Evolutionary conservation across 2,888 invertebrate species (phyloP), one percentile per base, ranked within the genome.

Genomic region (Sminthurides aquaticus): DNA sequence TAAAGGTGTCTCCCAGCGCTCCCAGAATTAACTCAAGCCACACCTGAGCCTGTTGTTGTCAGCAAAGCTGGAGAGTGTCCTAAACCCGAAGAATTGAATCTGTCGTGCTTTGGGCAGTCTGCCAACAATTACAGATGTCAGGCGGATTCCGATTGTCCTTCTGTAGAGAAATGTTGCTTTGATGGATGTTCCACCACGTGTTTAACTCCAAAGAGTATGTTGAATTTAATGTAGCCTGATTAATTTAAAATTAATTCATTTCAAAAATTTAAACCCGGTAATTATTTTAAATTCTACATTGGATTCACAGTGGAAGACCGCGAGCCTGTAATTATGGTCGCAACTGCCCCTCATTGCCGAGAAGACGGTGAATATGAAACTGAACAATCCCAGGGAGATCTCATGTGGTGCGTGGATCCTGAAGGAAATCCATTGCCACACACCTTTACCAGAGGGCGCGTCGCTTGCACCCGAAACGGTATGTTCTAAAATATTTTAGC

Each of bases 391-490:
- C 75, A 76, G 61, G 76, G 76, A 34, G 75, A 74, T 25, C 69
- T 78, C 11, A 71, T 69, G 26, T 91, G 91, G 91, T 91, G 91
- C 76, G 91, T 91, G 1, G 88, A 90, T 77, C 77, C 79, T 0
- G 82, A 85, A 20, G 91, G 91, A 1, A 84, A 87, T 76, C 91
- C 91, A 77, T 82, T 89, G 28, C 84, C 85, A 60, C 87, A 88
- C 1, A 85, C 89, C 1, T 90, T 92, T 88, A 90, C 90, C 0
- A 83, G 89, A 0, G 83, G 84, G 11, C 82, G 82, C 62, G 87
- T 89, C 0, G 81, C 84, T 62, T 91, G 91, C 76, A 79, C 83
- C 52, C 49, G 49, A 5, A 71, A 73, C 61, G 73, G 72, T 54
- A 27, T 59, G 49, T 20, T 18, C 26, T 57, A 27, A 34, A n/a